phyloP scores from a whole-genome alignment of 2,888 invertebrate genomes.

The Achlya flavicornis region DNA sequence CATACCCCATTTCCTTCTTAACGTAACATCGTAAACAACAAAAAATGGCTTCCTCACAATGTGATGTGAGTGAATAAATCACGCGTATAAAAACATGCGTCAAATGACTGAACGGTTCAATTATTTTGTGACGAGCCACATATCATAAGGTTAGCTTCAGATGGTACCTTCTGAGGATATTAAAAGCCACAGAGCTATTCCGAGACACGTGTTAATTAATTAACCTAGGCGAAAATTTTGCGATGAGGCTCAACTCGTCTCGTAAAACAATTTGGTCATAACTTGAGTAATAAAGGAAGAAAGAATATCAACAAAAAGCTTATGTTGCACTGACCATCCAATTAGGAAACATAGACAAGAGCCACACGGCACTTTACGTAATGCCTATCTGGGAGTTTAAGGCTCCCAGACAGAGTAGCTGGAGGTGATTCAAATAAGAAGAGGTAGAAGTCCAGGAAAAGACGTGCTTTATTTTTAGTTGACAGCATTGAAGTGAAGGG shows the following conservation, averaged over 20 bases:
- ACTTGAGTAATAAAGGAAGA: too few relatives aligned
- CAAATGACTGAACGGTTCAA: constrained; percentile 32
- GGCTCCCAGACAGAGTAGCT: too few relatives aligned
- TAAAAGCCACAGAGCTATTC: constrained; percentile 7
- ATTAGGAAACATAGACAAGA: too few relatives aligned
- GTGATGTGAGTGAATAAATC: constrained; percentile 29
- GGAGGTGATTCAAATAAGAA: too few relatives aligned
- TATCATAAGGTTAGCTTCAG: neutral
- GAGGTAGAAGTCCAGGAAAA: too few relatives aligned
- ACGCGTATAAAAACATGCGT: constrained; percentile 29
- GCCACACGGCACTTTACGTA: too few relatives aligned
- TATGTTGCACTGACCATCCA: too few relatives aligned
- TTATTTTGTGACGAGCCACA: constrained; percentile 15
- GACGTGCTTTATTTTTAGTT: too few relatives aligned
- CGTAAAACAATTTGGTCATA: too few relatives aligned
- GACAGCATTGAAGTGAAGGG: too few relatives aligned
- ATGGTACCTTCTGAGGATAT: constrained; percentile 3
- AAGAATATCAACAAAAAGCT: too few relatives aligned
- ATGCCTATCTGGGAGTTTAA: too few relatives aligned
- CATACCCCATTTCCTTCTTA: constrained; percentile 24
- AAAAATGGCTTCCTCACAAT: constrained; percentile 25
- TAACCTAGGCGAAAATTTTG: neutral
- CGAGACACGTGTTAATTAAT: constrained; percentile 3
- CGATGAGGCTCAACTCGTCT: neutral
- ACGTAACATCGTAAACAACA: constrained; percentile 33